Conservation (phyloP, 2,888 invertebrate genomes). For the Drosophila vallismaia region DNA sequence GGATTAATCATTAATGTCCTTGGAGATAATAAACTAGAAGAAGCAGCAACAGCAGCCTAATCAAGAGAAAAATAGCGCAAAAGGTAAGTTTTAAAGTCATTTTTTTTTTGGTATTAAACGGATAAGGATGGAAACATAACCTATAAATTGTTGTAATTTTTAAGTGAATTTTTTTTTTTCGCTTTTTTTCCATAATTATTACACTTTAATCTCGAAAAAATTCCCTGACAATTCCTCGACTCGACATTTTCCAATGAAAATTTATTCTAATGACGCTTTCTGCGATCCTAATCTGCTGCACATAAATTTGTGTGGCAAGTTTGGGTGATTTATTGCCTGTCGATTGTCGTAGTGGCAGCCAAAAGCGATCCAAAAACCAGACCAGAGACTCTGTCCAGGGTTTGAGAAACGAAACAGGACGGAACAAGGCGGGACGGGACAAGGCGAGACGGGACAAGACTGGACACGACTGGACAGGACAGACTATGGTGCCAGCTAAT, state of each 20-base stretch:
- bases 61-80: neutral
- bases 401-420: too few species aligned
- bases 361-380: constrained; percentile 22
- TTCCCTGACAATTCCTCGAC: constrained; percentile 8
- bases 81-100: neutral
- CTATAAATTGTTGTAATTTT: too few species aligned
- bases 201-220: constrained; percentile 6
- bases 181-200: neutral
- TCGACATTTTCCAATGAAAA: constrained; percentile 38
- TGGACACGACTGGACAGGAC: constrained; percentile 35
- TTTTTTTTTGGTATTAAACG: too few species aligned
- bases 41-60: constrained; percentile 21
- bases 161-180: too few species aligned
- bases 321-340: constrained; percentile 82
- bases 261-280: constrained; percentile 51
- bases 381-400: constrained; percentile 13
- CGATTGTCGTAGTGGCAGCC: constrained; percentile 77
- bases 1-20: constrained; percentile 43
- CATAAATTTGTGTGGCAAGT: constrained; percentile 79
- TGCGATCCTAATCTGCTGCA: constrained; percentile 73
- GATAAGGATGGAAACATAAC: too few species aligned
- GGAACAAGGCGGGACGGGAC: constrained; percentile 23
- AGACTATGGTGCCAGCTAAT: constrained; percentile 54
- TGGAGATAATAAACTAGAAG: constrained; percentile 21
- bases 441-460: neutral